Percentiles rank a stretch among this genome's conserved stretches.
Evolutionary conservation across 2,888 invertebrate genomes (phyloP).

Genomic region (Ormyrus thymus): DNA sequence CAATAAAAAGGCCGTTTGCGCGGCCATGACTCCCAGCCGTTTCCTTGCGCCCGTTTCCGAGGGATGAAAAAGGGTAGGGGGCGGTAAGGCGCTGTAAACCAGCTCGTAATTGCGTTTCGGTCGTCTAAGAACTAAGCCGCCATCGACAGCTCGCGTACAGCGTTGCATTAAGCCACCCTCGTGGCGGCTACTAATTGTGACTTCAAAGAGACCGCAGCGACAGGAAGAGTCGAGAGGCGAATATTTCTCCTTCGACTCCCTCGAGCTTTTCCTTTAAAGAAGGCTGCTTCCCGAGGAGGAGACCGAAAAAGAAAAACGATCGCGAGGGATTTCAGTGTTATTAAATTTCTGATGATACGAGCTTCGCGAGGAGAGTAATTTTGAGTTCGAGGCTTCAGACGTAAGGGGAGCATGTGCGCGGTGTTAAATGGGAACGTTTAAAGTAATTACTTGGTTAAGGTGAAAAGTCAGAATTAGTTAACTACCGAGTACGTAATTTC

Average conservation of each 20-base stretch:
- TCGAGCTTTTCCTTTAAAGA: neutral
- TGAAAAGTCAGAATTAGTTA: no score
- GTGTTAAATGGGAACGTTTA: no score
- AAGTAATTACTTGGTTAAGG: no score
- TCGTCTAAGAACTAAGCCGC: conserved; percentile 24
- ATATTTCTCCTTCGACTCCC: neutral
- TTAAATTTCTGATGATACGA: neutral
- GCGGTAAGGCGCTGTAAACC: conserved; percentile 29
- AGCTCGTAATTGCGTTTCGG: conserved; percentile 40
- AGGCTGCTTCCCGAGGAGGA: neutral
- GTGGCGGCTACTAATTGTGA: conserved; percentile 34
- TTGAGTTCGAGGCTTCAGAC: no score
- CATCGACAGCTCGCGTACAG: conserved; percentile 24
- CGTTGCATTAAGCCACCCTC: neutral
- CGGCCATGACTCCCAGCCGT: neutral
- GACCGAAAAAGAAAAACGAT: neutral
- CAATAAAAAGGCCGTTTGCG: conserved; percentile 9
- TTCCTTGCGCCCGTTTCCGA: neutral
- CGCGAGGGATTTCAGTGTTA: neutral
- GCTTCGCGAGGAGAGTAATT: no score
- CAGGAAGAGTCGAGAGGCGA: conserved; percentile 12
- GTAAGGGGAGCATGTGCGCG: no score
- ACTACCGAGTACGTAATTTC: no score
- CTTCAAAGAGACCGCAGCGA: conserved; percentile 35
- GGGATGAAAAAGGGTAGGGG: neutral